Conservation (phyloP, 2,113 vertebrate genomes). For the Gallinago paraguaiae region DNA sequence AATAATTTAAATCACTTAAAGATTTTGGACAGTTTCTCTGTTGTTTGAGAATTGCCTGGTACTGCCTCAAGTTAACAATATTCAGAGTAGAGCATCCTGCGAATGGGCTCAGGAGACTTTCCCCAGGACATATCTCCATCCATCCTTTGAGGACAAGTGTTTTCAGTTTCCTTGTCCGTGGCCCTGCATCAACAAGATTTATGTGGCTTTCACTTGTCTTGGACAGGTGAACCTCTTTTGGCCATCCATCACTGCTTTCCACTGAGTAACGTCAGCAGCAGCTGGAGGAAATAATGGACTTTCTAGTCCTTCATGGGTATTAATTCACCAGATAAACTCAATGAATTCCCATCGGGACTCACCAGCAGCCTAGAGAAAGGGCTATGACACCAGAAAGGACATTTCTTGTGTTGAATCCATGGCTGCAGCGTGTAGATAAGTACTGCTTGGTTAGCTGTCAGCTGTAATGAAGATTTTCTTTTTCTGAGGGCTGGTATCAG, state of each 20-base stretch:
- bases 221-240: neutral
- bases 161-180: neutral
- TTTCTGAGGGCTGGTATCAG: neutral
- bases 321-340: neutral
- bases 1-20: neutral
- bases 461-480: neutral
- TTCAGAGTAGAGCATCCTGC: neutral
- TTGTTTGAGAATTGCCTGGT: neutral
- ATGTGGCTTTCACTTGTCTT: neutral
- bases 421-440: neutral
- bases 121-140: neutral
- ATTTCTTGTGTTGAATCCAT: neutral
- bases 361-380: neutral
- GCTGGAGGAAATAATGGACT: neutral
- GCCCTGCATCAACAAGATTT: neutral
- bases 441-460: neutral
- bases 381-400: neutral
- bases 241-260: neutral
- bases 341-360: neutral
- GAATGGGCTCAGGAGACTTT: neutral
- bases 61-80: neutral
- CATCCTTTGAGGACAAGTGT: neutral
- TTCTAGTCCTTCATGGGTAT: neutral
- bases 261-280: neutral
- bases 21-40: neutral